Evolutionary conservation across 2,888 invertebrate genomes (phyloP), one percentile per base, ranked within the genome.

Genomic region (Notodonta ziczac): DNA sequence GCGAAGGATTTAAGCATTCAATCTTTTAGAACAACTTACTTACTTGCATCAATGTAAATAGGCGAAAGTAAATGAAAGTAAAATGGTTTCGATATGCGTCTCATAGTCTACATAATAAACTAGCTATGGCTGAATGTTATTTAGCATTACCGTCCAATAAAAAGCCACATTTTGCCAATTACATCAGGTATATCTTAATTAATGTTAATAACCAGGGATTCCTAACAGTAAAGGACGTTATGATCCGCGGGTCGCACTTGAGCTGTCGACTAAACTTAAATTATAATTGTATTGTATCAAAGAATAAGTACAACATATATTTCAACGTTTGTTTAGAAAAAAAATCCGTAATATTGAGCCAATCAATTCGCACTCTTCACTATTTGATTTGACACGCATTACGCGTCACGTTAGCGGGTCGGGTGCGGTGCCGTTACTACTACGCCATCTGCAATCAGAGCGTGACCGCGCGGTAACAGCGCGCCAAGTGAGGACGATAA

Each of bases 381-480:
- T 50, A 12, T 50, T 50, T 50, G 50, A 14, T 50, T 50, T 50
- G 50, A 16, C 16, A 50, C 50, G 50, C 50, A 50, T 51, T 57
- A 1, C 12, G 14, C 10, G 46, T 48, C 53, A 65, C 48, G 14
- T 48, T 51, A 59, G 59, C 59, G 35, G 5, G 39, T 52, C 59
- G 52, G 32, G 13, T 12, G n/a, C 46, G 42, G 13, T 62, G 57
- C 65, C 65, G 65, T 65, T 65, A 65, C 9, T 3, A 32, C 42
- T 59, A 12, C 24, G 32, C 32, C 32, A 24, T 6, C 52, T 57
- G 63, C 63, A 73, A 73, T 32, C 69, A 72, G 73, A 73, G 69
- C 73, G 62, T 40, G 63, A 64, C 72, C 57, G 58, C 56, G 58
- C 56, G 39, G 24, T 24, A 12, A 24, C 6, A 8, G 16, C 16